phyloP scores from a whole-genome alignment of 1,140 invertebrate genomes.

The Cephus cinctus region DNA sequence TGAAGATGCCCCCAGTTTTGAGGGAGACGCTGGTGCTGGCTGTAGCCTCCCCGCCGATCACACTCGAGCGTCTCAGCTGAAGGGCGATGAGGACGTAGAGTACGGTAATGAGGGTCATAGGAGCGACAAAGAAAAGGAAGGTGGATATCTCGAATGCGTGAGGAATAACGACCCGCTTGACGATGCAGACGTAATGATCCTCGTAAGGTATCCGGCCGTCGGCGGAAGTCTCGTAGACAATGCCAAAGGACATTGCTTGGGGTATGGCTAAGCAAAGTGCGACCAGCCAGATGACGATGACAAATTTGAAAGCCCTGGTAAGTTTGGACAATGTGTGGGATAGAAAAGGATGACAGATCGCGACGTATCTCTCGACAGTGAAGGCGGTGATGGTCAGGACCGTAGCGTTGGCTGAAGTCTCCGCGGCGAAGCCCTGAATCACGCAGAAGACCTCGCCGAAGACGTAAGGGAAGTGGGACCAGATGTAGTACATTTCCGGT shows the following conservation, averaged over 20 bases:
- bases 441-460: conserved; percentile 87
- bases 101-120: conserved; percentile 83
- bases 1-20: conserved; percentile 18
- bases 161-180: conserved; percentile 63
- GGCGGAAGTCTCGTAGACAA: conserved; percentile 53
- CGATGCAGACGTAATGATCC: conserved; percentile 56
- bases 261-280: conserved; percentile 78
- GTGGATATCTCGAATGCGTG: conserved; percentile 83
- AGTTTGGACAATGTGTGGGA: conserved; percentile 83
- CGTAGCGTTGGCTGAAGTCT: conserved; percentile 91
- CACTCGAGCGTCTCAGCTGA: conserved; percentile 65
- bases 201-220: conserved; percentile 51
- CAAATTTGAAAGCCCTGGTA: conserved; percentile 69
- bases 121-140: conserved; percentile 80
- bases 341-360: conserved; percentile 89
- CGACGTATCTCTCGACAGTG: conserved; percentile 91
- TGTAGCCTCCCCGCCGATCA: conserved; percentile 38
- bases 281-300: conserved; percentile 71
- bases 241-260: conserved; percentile 73
- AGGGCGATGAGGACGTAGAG: conserved; percentile 81
- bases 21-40: conserved; percentile 31
- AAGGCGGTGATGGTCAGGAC: conserved; percentile 92
- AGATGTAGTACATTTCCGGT: conserved; percentile 84
- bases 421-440: conserved; percentile 78
- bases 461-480: conserved; percentile 83